phyloP scores from a whole-genome alignment of 2,797 vertebrate species.

The Mormyrus proboscirostris region DNA sequence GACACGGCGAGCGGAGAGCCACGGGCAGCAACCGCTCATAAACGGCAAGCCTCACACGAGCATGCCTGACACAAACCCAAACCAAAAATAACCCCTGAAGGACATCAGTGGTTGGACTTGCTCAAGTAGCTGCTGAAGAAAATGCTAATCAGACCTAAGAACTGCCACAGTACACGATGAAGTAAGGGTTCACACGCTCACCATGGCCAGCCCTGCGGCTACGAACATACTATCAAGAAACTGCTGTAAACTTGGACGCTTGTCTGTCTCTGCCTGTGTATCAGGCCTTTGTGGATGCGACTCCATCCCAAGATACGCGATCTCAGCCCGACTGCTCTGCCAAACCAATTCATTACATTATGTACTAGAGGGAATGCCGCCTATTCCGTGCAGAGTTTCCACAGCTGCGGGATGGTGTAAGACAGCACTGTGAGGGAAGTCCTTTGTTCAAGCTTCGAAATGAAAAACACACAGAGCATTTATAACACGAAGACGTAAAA shows the following conservation, averaged over 20 bases:
- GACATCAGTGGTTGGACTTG: neutral
- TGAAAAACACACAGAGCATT: neutral
- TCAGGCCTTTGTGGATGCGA: neutral
- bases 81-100: constrained; percentile 18
- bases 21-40: neutral
- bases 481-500: neutral
- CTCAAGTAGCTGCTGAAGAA: constrained; percentile 27
- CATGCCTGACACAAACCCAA: neutral
- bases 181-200: neutral
- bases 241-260: neutral
- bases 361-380: constrained; percentile 22
- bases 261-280: neutral
- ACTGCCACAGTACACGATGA: neutral
- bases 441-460: constrained; percentile 14
- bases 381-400: constrained; percentile 29
- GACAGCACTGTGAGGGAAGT: constrained; percentile 37
- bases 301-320: neutral
- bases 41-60: neutral
- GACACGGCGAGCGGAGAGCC: neutral
- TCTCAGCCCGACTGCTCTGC: constrained; percentile 7
- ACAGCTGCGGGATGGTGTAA: constrained; percentile 36
- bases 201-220: neutral
- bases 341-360: constrained; percentile 32
- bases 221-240: neutral
- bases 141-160: constrained; percentile 38